Base-by-base conservation (phyloP, 1,140 invertebrate species). In the Drosophila pseudoobscura region DNA sequence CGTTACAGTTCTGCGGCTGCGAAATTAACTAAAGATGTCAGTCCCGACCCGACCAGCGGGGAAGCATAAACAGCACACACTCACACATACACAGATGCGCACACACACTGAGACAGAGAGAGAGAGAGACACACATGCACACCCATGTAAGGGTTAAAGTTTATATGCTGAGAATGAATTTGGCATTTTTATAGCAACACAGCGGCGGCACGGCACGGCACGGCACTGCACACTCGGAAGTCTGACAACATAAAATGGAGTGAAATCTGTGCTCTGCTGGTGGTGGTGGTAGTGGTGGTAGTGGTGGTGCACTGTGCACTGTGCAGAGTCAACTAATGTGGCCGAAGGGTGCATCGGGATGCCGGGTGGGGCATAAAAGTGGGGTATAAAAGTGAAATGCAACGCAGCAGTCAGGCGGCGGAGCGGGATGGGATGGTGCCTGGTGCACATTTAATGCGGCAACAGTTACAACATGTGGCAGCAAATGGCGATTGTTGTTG, bases 191-290 rank as follows among this genome's bases (percentile, higher is more conserved):
- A 88, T 70, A 76, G 46, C 73, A 58, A 41, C 64, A 9, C 31
- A 39, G 54, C 52, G 35, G 29, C 47, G 20, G 54, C 59, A 29
- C 29, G 39, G 51, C 22, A 24, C 22, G 22, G 20, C 1, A 5
- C 26, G 26, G 26, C 26, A 17, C 9, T 9, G 29, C 70, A 59
- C 83, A 82, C 82, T 87, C 82, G 82, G 82, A 88, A 88, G 82
- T 87, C 82, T 87, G 83, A 88, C 82, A 88, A 74, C 78, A 87
- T 87, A 87, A 87, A 87, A 87, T 87, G 82, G 80, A 87, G 83
- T 87, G 78, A 87, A 87, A 87, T 87, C 82, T 87, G 83, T 78
- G 82, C 83, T 87, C 82, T 75, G 82, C 78, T 87, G 82, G 82
- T 82, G 82, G 83, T 88, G 75, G 80, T 46, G 62, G 53, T 26